Conservation (phyloP, 2,797 vertebrate species). For the Leuciscus waleckii region DNA sequence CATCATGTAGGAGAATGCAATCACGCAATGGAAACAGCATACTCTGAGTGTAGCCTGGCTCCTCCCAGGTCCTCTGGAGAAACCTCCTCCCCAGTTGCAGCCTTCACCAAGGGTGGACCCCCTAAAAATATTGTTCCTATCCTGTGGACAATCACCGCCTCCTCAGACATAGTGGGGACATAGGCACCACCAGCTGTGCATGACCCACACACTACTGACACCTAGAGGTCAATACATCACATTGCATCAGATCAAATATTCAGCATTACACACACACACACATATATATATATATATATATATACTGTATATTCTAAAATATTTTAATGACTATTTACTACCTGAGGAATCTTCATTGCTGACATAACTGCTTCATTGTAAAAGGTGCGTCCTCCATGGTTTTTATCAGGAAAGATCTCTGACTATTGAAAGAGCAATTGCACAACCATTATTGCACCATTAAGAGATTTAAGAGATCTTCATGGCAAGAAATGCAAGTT, state of each 20-base stretch:
- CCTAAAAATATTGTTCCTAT: constrained; percentile 87
- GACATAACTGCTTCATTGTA: constrained; percentile 91
- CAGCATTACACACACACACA: no score
- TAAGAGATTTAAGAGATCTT: not conserved
- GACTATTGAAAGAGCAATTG: constrained; percentile 72
- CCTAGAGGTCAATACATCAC: constrained; percentile 70
- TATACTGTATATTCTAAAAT: not conserved
- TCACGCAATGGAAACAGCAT: constrained; percentile 46
- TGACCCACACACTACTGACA: constrained; percentile 89
- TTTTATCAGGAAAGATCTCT: constrained; percentile 90
- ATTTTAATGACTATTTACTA: constrained; percentile 56
- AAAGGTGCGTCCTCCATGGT: constrained; percentile 85
- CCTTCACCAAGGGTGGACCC: constrained; percentile 89
- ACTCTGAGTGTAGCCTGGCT: constrained; percentile 85
- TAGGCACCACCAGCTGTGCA: constrained; percentile 89
- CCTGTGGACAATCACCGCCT: constrained; percentile 82
- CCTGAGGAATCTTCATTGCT: constrained; percentile 89
- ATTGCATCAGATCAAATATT: not conserved
- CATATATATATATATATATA: no score
- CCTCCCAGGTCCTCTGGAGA: constrained; percentile 87
- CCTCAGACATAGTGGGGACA: constrained; percentile 86
- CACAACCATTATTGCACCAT: not conserved
- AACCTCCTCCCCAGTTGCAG: constrained; percentile 88
- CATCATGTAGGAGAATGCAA: not conserved
- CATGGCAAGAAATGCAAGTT: constrained; percentile 2